Evolutionary conservation across 2,797 vertebrate species (phyloP).

Genomic region (Enteromius paludinosus): DNA sequence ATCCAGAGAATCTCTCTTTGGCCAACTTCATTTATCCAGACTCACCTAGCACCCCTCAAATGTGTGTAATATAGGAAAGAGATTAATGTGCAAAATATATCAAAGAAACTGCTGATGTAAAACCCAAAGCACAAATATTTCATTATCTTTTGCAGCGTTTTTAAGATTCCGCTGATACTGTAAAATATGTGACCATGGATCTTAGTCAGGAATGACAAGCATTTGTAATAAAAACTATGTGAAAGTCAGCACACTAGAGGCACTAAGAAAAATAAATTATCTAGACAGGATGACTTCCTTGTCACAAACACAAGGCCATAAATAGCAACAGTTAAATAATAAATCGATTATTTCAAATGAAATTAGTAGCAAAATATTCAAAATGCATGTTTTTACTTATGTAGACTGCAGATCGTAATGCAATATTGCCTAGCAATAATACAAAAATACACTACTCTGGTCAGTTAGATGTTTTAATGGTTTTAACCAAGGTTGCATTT

Average conservation of each 20-base stretch:
- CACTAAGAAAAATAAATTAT: slow-evolving; percentile 7
- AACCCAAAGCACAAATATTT: slow-evolving; percentile 37
- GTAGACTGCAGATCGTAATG: not conserved
- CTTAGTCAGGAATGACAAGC: slow-evolving; percentile 19
- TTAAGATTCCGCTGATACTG: slow-evolving; percentile 15
- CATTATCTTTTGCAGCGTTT: not conserved
- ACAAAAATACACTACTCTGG: not conserved
- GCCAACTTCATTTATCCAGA: slow-evolving; percentile 3
- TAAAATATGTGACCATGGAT: not conserved
- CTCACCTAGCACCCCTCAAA: slow-evolving; percentile 17
- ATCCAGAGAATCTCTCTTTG: not conserved
- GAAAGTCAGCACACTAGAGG: not conserved
- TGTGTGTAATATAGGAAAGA: not conserved
- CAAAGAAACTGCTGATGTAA: slow-evolving; percentile 36
- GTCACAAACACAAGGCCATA: not conserved
- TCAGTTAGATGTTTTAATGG: not conserved
- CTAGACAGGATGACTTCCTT: not conserved
- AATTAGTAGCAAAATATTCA: not conserved
- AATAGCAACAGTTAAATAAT: not conserved
- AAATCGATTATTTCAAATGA: not conserved
- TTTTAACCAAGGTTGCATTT: not conserved
- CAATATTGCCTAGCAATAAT: not conserved
- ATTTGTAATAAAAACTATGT: slow-evolving; percentile 26
- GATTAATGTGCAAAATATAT: slow-evolving; percentile 38
- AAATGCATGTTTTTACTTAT: not conserved